Percentiles rank a stretch among this genome's conserved stretches.
phyloP scores from a whole-genome alignment of 1,140 invertebrate species.

The Apis cerana region DNA sequence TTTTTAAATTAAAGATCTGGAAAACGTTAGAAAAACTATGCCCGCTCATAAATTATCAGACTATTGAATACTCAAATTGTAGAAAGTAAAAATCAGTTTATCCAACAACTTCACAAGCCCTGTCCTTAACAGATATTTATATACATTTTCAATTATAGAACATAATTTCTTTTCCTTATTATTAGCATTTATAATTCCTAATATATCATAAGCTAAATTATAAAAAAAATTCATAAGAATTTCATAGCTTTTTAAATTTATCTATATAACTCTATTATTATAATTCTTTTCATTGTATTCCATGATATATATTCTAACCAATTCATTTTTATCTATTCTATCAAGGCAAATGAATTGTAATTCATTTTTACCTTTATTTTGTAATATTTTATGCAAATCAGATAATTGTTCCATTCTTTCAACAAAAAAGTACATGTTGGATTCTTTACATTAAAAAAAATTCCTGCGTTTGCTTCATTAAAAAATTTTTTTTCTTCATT shows the following conservation, averaged over 20 bases:
- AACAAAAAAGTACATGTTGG: neutral
- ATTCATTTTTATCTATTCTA: neutral
- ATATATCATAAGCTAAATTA: neutral
- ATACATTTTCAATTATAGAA: neutral
- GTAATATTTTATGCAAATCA: neutral
- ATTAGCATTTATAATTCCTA: neutral
- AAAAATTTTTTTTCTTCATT: neutral
- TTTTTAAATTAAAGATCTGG: no score
- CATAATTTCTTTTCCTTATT: neutral
- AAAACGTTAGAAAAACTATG: no score
- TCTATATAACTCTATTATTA: neutral
- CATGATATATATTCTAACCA: neutral
- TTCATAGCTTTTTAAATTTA: neutral
- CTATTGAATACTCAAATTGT: no score
- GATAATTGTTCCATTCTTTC: neutral
- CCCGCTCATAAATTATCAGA: no score
- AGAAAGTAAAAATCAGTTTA: no score
- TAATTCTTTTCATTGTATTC: neutral
- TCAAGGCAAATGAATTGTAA: neutral
- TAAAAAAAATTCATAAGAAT: neutral
- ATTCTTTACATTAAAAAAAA: neutral
- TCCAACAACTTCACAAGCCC: no score
- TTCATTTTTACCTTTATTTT: neutral
- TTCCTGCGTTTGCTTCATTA: neutral
- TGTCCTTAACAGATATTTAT: neutral